A percentile compares a stretch with the other conserved stretches of the same genome.
Evolutionary conservation across 2,797 vertebrate species (phyloP).

Genomic region (Gallirallus australis): DNA sequence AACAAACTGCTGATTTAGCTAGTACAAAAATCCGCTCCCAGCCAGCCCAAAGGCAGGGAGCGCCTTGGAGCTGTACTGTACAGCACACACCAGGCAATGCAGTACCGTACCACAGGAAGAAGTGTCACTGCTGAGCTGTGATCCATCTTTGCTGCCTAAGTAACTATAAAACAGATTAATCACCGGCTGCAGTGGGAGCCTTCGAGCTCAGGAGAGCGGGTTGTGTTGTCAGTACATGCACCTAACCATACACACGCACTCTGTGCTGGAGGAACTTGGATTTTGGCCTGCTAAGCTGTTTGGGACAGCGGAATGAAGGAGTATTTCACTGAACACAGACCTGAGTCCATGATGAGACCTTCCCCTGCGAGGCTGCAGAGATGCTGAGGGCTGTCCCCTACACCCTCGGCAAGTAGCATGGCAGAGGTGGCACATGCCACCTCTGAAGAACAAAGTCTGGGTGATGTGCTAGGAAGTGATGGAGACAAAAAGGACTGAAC

Average conservation of each 20-base stretch:
- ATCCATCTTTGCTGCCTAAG: neutral
- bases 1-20: neutral
- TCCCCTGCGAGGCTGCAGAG: neutral
- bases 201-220: neutral
- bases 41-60: neutral
- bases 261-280: neutral
- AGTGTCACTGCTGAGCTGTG: neutral
- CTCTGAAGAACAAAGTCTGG: neutral
- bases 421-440: fast-evolving
- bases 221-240: fast-evolving
- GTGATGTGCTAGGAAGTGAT: neutral
- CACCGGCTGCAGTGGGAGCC: neutral
- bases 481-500: neutral
- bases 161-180: neutral
- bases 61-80: neutral
- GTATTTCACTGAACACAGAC: neutral
- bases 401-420: fast-evolving
- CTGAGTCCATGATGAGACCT: fast-evolving
- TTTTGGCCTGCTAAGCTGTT: neutral
- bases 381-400: neutral
- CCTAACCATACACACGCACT: neutral
- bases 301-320: neutral
- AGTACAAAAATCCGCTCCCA: neutral
- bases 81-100: neutral
- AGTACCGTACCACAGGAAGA: neutral